Conservation (phyloP, 1,140 invertebrate genomes). For the Monochamus saltuarius region DNA sequence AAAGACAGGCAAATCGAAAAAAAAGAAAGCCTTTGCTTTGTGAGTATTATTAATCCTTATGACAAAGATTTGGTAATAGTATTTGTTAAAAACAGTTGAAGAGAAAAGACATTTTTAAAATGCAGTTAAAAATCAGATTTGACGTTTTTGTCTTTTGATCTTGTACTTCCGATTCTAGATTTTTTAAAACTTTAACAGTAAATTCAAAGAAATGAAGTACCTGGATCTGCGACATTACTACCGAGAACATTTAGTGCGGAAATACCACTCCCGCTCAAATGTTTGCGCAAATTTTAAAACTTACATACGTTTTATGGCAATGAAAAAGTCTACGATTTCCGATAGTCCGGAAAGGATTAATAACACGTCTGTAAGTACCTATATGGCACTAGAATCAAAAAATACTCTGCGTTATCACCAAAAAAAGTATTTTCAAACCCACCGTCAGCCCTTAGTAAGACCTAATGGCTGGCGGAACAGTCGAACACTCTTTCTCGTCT, state of each 20-base stretch:
- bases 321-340: neutral
- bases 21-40: neutral
- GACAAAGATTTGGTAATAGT: neutral
- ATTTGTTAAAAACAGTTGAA: neutral
- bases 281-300: too few relatives aligned
- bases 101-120: neutral
- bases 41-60: neutral
- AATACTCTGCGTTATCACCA: neutral
- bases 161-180: too few relatives aligned
- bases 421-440: neutral
- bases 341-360: neutral
- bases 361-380: slow-evolving; percentile 1
- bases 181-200: too few relatives aligned
- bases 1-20: neutral
- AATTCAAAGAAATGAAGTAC: too few relatives aligned
- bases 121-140: too few relatives aligned
- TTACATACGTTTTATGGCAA: neutral
- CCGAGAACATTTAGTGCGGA: too few relatives aligned
- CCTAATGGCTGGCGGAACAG: slow-evolving; percentile 72
- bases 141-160: too few relatives aligned
- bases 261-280: too few relatives aligned
- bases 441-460: slow-evolving; percentile 57
- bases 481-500: slow-evolving; percentile 69
- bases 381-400: neutral
- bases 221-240: too few relatives aligned